A percentile compares a stretch with the other conserved stretches of the same genome.
phyloP scores from a whole-genome alignment of 2,888 invertebrate species.

The Caenorhabditis wallacei region DNA sequence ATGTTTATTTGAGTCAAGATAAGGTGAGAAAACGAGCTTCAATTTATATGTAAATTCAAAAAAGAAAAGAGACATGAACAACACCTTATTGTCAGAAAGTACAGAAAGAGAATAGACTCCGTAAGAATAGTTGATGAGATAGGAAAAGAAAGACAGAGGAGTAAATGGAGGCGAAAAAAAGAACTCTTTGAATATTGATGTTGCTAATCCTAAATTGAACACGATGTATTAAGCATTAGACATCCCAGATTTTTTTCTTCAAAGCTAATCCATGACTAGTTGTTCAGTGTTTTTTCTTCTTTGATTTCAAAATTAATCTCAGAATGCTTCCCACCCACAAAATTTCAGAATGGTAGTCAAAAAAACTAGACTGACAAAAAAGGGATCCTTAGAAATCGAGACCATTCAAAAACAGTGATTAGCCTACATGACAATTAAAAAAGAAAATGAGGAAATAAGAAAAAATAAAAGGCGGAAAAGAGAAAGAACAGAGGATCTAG shows the following conservation, averaged over 20 bases:
- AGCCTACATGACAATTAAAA: constrained; percentile 16
- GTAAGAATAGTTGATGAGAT: constrained; percentile 12
- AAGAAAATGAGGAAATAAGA: constrained; percentile 3
- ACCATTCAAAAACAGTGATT: constrained; percentile 13
- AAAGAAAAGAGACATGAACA: background rate
- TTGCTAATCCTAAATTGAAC: constrained; percentile 43
- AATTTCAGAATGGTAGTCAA: background rate
- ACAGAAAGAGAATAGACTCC: background rate
- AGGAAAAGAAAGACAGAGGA: background rate
- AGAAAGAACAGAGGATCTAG: constrained; percentile 17
- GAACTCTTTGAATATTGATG: constrained; percentile 45
- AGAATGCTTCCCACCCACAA: background rate
- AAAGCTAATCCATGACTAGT: constrained; percentile 25
- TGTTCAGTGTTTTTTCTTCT: background rate
- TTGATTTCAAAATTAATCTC: background rate
- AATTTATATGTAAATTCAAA: constrained; percentile 34
- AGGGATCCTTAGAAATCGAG: background rate
- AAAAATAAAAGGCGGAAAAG: constrained; percentile 7
- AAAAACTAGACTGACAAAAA: background rate
- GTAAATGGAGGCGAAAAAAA: background rate
- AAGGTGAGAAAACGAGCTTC: constrained; percentile 65
- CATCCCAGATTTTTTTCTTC: constrained; percentile 7
- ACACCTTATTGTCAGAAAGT: constrained; percentile 11
- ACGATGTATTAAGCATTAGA: constrained; percentile 25
- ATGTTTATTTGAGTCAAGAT: constrained; percentile 80